Base-by-base conservation (phyloP, 2,888 invertebrate species). In the Lysandra bellargus region DNA sequence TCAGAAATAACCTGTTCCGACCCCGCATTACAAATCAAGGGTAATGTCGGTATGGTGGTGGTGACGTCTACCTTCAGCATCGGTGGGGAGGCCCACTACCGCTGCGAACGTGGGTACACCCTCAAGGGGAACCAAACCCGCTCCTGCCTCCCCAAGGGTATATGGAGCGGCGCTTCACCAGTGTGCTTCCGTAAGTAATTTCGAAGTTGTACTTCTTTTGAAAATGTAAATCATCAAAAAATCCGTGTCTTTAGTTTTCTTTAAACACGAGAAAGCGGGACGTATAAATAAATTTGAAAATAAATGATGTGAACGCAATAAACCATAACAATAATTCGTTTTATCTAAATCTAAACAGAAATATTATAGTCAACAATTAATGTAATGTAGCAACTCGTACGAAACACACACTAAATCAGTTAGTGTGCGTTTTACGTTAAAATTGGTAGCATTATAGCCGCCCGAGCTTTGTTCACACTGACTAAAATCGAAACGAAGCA, bases 91-190 rank as follows among this genome's bases (percentile, higher is more conserved):
- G 97, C 97, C 0, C 96, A 96, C 85, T 98, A 98, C 87, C 96
- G 96, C 78, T 98, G 98, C 88, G 96, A 97, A n/a, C 95, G 97
- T 84, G 98, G 98, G 0, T 97, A 97, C 86, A 95, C 95, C 79
- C 95, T 98, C 89, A 95, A 97, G 82, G 98, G 98, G 57, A 98
- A 98, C 87, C 96, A 96, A 77, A 97, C 97, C 0, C 95, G 98
- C 83, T 93, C 95, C 6, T 98, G 98, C 86, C 91, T 96, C 82
- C 96, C 96, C 74, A 96, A 96, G 83, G 98, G 98, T n/a, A 95
- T 96, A 72, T 98, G 98, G 98, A 96, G 96, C 81, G 98, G 98
- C 57, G 95, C 95, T 73, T 96, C 96, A 64, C 98, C 98, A 0
- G 95, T 95, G 53, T 98, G 98, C 87, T 96, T 96, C 90, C 96